Conservation (phyloP, 2,113 vertebrate genomes). For the Otis tarda region DNA sequence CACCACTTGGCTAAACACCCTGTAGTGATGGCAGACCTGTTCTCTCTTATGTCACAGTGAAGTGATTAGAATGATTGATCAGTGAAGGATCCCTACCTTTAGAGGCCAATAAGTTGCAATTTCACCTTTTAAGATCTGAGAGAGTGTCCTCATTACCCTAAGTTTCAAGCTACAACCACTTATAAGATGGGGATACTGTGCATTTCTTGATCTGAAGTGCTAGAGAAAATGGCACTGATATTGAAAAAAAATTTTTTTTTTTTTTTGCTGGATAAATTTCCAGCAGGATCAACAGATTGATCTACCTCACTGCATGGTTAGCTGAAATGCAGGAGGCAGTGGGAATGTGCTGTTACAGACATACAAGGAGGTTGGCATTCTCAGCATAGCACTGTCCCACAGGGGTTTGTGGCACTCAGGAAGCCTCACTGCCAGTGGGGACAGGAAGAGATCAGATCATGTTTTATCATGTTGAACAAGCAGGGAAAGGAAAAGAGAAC, state of each 20-base stretch:
- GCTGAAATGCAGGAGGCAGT: background rate
- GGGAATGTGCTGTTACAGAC: background rate
- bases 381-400: background rate
- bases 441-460: background rate
- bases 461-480: background rate
- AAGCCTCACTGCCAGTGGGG: background rate
- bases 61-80: background rate
- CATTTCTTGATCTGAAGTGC: background rate
- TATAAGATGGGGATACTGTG: background rate
- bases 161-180: background rate
- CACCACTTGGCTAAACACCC: background rate
- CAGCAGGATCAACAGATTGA: background rate
- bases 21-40: background rate
- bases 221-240: background rate
- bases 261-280: background rate
- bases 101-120: background rate
- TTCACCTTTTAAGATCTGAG: background rate
- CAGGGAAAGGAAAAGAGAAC: background rate
- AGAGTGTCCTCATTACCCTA: background rate
- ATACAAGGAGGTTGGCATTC: accelerated
- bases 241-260: background rate
- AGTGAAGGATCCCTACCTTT: background rate
- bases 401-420: background rate
- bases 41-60: background rate
- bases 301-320: background rate